Evolutionary conservation across 2,888 invertebrate genomes (phyloP).

Genomic region (Mythimna lalbum): DNA sequence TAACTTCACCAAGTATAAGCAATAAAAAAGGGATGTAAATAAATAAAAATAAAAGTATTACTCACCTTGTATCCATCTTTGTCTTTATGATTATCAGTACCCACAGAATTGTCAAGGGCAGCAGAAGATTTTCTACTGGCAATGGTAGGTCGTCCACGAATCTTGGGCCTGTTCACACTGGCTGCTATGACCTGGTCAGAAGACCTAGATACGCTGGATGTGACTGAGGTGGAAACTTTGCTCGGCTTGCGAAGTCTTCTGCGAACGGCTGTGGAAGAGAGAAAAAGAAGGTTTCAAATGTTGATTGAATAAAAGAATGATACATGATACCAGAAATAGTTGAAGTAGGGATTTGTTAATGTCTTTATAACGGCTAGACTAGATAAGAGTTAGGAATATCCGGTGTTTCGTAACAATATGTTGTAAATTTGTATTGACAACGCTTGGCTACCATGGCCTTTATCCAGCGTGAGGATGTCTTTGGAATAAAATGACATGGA

Average conservation of each 20-base stretch:
- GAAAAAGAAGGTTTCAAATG: neutral
- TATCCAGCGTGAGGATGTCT: too few species aligned
- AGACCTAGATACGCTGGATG: slow-evolving; percentile 92
- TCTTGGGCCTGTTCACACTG: slow-evolving; percentile 92
- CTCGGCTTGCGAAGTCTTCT: slow-evolving; percentile 93
- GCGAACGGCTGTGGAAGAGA: slow-evolving; percentile 88
- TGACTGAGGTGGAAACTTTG: slow-evolving; percentile 90
- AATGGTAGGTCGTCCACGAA: slow-evolving; percentile 90
- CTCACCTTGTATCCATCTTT: slow-evolving; percentile 93
- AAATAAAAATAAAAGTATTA: neutral
- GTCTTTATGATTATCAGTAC: slow-evolving; percentile 91
- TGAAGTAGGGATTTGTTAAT: too few species aligned
- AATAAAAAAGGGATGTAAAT: too few species aligned
- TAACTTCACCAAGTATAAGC: too few species aligned
- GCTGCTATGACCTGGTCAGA: slow-evolving; percentile 88
- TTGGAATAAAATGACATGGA: too few species aligned
- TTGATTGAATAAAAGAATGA: neutral
- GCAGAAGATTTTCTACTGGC: slow-evolving; percentile 90
- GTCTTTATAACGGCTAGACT: too few species aligned
- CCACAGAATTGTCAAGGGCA: slow-evolving; percentile 89
- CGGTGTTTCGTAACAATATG: too few species aligned
- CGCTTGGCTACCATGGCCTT: too few species aligned
- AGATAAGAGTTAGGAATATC: too few species aligned
- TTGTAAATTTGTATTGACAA: too few species aligned
- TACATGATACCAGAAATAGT: too few species aligned